phyloP scores from a whole-genome alignment of 2,797 vertebrate species.

The Lindbergichthys nudifrons region DNA sequence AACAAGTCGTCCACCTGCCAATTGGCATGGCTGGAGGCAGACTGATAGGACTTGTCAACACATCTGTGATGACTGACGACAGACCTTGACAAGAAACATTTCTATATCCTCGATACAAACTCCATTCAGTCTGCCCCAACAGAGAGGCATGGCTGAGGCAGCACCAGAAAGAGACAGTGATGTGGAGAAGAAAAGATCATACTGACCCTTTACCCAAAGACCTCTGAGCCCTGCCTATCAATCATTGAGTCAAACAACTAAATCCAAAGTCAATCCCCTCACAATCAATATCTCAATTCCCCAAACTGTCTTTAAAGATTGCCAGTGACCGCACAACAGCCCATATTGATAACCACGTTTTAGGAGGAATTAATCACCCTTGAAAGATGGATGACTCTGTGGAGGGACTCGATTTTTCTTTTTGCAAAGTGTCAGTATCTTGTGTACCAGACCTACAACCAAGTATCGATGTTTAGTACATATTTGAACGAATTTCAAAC shows the following conservation, averaged over 20 bases:
- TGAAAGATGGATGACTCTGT: slow-evolving; percentile 63
- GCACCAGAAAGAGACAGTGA: slow-evolving; percentile 28
- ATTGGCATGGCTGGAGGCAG: slow-evolving; percentile 48
- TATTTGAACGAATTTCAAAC: too few species aligned
- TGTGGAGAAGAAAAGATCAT: slow-evolving; percentile 13
- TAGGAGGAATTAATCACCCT: slow-evolving; percentile 46
- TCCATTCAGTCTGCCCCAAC: slow-evolving; percentile 6
- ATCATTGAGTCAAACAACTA: slow-evolving; percentile 34
- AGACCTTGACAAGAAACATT: slow-evolving; percentile 49
- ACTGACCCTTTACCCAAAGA: slow-evolving; percentile 34
- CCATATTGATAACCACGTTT: slow-evolving; percentile 31
- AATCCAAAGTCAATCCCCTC: slow-evolving; percentile 27
- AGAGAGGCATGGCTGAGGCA: slow-evolving; percentile 22
- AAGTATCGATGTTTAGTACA: neutral
- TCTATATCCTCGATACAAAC: slow-evolving; percentile 26
- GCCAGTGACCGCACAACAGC: slow-evolving; percentile 23
- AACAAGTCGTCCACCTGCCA: slow-evolving; percentile 57
- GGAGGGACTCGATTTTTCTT: slow-evolving; percentile 17
- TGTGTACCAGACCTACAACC: neutral
- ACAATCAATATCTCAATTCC: slow-evolving; percentile 44
- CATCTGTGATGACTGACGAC: slow-evolving; percentile 44
- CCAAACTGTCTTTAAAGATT: slow-evolving; percentile 19
- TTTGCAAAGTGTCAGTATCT: neutral
- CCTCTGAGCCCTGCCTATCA: slow-evolving; percentile 54
- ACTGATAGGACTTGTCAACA: slow-evolving; percentile 61